Base-by-base conservation (phyloP, 2,113 vertebrate genomes). In the Paralichthys olivaceus region DNA sequence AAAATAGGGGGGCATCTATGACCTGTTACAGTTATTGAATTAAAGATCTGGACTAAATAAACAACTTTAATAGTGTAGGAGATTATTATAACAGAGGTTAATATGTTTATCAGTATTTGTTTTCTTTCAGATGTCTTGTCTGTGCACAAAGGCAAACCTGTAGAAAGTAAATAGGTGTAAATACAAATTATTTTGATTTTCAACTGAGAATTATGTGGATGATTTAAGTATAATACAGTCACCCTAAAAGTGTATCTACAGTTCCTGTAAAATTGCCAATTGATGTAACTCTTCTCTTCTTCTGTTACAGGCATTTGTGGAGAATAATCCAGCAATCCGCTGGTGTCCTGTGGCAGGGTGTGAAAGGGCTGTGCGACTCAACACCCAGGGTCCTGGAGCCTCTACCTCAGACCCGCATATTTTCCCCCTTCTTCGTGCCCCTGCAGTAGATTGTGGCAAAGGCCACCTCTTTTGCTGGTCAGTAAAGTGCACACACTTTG, bases 391-490 rank as follows among this genome's bases (percentile, higher is more conserved):
- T 14, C 94, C 96, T 17, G 95, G 95, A 83, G 91, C 91, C 57
- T 92, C 95, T n/a, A 93, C 91, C 59, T 94, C 96, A 28, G 97
- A 99, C 78, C 81, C 96, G 0, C 95, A 97, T 40, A 96, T 92
- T 87, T 99, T 97, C 72, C 96, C 97, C 7, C 91, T 97, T 86
- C 94, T 99, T 8, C 95, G 95, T 85, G 96, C 97, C 7, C 98
- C 98, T 63, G 98, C 98, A 55, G 98, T 99, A 59, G 98, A 99
- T 37, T 99, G 98, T 90, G 98, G 98, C 14, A 99, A 97, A 91
- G 96, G 97, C 67, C 98, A 99, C 87, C 96, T 99, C 54, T 99
- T 99, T 89, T 99, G 98, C 92, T 99, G 98, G 98, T 99, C 75
- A 94, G 97, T 95, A 53, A 4, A 72, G 17, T 49, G 5, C 37